These are phyloP conservation scores for Daboia siamensis DNA, from an alignment of 2,113 vertebrate species.

Conservation along the genomic window DNA sequence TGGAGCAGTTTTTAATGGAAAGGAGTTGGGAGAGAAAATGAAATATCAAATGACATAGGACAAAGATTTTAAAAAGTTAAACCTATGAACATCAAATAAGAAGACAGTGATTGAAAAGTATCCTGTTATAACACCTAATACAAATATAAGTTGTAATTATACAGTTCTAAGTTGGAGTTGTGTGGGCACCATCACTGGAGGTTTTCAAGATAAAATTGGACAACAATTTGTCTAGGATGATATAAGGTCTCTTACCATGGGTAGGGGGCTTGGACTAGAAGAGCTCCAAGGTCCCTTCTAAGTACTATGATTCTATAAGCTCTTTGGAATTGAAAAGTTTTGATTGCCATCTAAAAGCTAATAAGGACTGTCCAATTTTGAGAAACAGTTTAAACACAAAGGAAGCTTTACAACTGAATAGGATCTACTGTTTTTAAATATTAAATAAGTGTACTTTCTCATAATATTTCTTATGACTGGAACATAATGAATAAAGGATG, in stretches of 20 bases:
- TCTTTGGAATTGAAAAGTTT: background rate
- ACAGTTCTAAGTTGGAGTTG: background rate
- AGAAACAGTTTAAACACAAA: background rate
- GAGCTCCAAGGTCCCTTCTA: background rate
- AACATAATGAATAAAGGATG: background rate
- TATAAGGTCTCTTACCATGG: background rate
- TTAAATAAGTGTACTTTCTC: background rate
- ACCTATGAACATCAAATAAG: background rate
- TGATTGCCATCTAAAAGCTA: background rate
- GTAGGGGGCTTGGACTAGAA: background rate
- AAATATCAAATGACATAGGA: background rate
- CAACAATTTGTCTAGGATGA: background rate
- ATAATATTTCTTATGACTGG: background rate
- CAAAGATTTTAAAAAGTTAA: background rate
- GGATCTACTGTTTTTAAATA: background rate
- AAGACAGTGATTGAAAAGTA: background rate
- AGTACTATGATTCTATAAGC: background rate
- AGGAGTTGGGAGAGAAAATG: no score
- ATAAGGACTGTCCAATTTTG: background rate
- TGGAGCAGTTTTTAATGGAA: background rate
- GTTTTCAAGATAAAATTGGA: background rate
- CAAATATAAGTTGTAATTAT: background rate
- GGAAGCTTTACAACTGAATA: background rate
- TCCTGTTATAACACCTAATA: background rate
- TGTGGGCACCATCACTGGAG: background rate